phyloP scores from a whole-genome alignment of 2,113 vertebrate species.

The Natator depressus region DNA sequence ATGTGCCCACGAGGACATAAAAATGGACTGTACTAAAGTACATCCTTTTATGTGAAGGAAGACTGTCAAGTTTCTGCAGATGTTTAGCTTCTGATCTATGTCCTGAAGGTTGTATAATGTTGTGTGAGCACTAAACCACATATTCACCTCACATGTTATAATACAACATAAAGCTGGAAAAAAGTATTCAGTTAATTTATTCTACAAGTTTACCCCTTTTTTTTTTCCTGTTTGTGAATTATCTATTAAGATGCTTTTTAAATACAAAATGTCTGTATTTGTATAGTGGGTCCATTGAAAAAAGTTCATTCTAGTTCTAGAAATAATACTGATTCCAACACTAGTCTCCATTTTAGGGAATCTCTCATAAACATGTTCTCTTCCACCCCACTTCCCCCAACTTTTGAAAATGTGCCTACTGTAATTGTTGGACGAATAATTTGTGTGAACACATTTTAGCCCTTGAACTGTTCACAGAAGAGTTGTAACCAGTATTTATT shows the following conservation, averaged over 20 bases:
- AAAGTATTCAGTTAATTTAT: background rate
- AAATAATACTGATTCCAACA: background rate
- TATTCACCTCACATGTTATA: background rate
- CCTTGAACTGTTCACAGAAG: background rate
- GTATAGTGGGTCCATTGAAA: background rate
- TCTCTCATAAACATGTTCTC: background rate
- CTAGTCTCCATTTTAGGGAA: background rate
- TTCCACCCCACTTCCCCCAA: no score
- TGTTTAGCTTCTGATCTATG: constrained; percentile 59
- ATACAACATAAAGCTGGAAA: background rate
- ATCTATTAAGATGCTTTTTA: background rate
- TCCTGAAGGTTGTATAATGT: constrained; percentile 60
- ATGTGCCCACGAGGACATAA: constrained; percentile 63
- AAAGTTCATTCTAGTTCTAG: background rate
- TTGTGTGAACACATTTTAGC: fast-evolving
- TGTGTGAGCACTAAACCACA: background rate
- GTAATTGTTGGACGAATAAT: background rate
- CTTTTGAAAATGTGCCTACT: background rate
- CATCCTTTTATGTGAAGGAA: constrained; percentile 66
- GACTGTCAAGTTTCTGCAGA: constrained; percentile 69
- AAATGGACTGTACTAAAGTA: constrained; percentile 55
- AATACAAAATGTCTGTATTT: background rate
- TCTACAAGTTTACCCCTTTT: background rate
- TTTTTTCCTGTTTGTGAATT: fast-evolving
- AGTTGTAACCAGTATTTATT: background rate